Evolutionary conservation across 2,113 vertebrate species (phyloP).

Genomic region (Dunckerocampus dactyliophorus): DNA sequence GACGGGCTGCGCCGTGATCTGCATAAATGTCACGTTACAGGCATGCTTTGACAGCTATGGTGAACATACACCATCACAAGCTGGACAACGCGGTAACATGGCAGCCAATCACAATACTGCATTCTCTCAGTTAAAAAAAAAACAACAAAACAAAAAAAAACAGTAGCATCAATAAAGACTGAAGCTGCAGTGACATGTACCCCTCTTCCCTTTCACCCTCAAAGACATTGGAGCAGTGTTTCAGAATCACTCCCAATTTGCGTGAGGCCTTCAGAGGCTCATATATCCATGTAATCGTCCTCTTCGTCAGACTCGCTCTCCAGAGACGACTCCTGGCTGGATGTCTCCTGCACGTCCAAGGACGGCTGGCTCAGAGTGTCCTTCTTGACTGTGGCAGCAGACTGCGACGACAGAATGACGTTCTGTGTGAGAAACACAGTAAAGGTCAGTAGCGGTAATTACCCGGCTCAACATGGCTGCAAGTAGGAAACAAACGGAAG

Average conservation of each 20-base stretch:
- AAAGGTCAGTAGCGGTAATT: conserved; percentile 26
- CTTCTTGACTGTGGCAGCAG: conserved; percentile 94
- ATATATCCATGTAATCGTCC: conserved; percentile 95
- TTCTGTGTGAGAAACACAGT: conserved; percentile 74
- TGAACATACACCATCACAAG: conserved; percentile 4
- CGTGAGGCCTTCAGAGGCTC: conserved; percentile 44
- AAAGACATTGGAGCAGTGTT: too few relatives aligned
- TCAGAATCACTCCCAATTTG: background rate
- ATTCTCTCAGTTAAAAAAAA: conserved; percentile 5
- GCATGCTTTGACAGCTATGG: conserved; percentile 39
- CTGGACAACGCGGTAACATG: conserved; percentile 23
- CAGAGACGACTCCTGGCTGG: conserved; percentile 95
- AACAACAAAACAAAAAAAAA: conserved; percentile 11
- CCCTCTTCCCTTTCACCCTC: background rate
- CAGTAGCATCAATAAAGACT: conserved; percentile 28
- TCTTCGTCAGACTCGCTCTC: conserved; percentile 97
- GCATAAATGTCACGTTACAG: conserved; percentile 54
- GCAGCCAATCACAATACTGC: conserved; percentile 30
- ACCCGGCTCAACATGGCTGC: background rate
- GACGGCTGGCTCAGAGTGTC: conserved; percentile 93
- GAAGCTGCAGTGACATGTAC: conserved; percentile 28
- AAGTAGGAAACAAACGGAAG: too few relatives aligned
- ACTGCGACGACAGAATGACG: conserved; percentile 95
- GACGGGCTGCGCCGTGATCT: conserved; percentile 37
- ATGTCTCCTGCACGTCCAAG: conserved; percentile 94